A percentile compares a stretch with the other conserved stretches of the same genome.
Evolutionary conservation across 2,888 invertebrate genomes (phyloP).

Genomic region (Phymatocera aterrima): DNA sequence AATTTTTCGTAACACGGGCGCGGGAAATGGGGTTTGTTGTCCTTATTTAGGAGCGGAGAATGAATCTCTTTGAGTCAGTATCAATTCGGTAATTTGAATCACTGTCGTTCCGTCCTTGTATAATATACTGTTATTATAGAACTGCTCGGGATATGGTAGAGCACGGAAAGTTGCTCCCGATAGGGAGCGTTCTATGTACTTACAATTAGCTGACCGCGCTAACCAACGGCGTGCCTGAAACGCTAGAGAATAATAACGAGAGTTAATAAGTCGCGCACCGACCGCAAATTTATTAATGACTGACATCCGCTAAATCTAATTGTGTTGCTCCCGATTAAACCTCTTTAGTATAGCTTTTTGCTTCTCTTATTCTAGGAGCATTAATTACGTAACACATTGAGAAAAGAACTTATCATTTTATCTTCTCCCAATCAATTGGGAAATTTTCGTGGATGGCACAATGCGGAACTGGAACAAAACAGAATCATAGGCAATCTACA

Average conservation of each 20-base stretch:
- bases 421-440: too few relatives aligned
- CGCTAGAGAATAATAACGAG: conserved; percentile 41
- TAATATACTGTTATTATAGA: background rate
- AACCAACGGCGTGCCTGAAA: conserved; percentile 12
- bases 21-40: too few relatives aligned
- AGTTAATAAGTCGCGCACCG: conserved; percentile 39
- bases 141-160: background rate
- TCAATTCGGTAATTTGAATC: too few relatives aligned
- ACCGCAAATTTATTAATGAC: conserved; percentile 44
- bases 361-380: conserved; percentile 6
- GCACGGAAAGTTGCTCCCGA: background rate
- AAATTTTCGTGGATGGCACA: too few relatives aligned
- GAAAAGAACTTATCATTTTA: too few relatives aligned
- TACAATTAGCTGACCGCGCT: background rate
- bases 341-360: conserved; percentile 40
- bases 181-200: background rate
- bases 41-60: background rate
- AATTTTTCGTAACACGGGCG: background rate
- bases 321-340: conserved; percentile 39
- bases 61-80: too few relatives aligned
- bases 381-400: conserved; percentile 22
- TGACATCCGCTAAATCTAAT: conserved; percentile 45
- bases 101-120: too few relatives aligned
- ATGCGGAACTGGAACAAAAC: too few relatives aligned
- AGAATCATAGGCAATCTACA: too few relatives aligned